Base-by-base conservation (phyloP, 2,888 invertebrate genomes). In the Polydrusus pterygomalis region DNA sequence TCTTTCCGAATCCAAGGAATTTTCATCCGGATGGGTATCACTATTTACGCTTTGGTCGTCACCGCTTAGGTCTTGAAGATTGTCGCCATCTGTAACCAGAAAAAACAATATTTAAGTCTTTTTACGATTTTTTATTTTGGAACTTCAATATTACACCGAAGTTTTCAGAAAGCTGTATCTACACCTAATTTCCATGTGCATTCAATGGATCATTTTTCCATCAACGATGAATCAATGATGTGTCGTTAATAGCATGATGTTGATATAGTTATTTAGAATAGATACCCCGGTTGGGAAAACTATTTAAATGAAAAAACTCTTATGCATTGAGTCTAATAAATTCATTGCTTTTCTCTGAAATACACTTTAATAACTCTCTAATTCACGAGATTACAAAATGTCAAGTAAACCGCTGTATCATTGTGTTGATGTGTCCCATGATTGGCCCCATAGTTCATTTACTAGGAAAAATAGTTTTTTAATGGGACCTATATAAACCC, bases 1-100 rank as follows among this genome's bases (percentile, higher is more conserved):
- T 82, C 91, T 88, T 78, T 92, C 91, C 43, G 92, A 92, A 82
- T 92, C 91, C 88, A 92, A 89, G 74, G 92, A 92, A 84, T 92
- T 91, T 78, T 90, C 90, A 80, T 75, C 78, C n/a, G 75, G 69
- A 83, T 90, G 91, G 77, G 88, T 89, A 79, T 91, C 91, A 84
- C 91, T 91, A 78, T 88, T 88, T 81, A 89, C 88, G 84, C 91
- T 91, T 62, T 79, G 90, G 74, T 91, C 91, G 82, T 92, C 91
- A 62, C 91, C 91, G 82, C 91, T 92, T 79, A 91, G 88, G 80
- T 92, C 91, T 38, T 90, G 91, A 81, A 91, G 91, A 75, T 89
- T 89, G 78, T 91, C 91, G 77, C 89, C 90, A 88, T 91, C 91
- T 91, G 87, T 0, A 89, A 89, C 18, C 77, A 77, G 75, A 73